These are phyloP conservation scores for Blennius ocellaris DNA, from an alignment of 2,113 vertebrate genomes.

Conservation along the genomic window DNA sequence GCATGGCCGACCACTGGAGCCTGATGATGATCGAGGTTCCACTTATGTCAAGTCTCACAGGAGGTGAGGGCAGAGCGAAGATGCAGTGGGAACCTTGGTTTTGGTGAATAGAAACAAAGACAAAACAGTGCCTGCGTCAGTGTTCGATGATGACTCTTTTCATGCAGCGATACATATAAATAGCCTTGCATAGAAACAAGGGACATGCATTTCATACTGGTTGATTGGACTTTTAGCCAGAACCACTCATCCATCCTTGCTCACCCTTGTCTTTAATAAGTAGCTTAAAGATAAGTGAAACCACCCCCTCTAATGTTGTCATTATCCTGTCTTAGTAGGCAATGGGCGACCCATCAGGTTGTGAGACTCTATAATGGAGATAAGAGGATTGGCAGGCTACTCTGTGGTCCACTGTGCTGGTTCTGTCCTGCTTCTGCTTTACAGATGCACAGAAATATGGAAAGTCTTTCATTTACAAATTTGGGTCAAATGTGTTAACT, in stretches of 20 bases:
- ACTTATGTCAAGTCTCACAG: constrained; percentile 91
- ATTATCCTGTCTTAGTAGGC: constrained; percentile 31
- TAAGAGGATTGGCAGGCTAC: constrained; percentile 34
- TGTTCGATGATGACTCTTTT: background rate
- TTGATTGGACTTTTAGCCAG: constrained; percentile 16
- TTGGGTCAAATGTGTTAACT: constrained; percentile 14
- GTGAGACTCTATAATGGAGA: constrained; percentile 23
- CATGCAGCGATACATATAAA: background rate
- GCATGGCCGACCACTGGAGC: constrained; percentile 87
- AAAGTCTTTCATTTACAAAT: constrained; percentile 15
- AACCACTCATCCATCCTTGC: constrained; percentile 1
- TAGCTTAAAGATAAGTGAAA: constrained; percentile 24
- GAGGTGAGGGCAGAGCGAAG: constrained; percentile 84
- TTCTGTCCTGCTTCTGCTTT: constrained; percentile 29
- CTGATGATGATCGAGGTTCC: constrained; percentile 89
- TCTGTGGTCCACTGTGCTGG: background rate
- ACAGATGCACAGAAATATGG: constrained; percentile 22
- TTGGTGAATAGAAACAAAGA: constrained; percentile 15
- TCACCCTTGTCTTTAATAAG: constrained; percentile 30
- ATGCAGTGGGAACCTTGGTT: constrained; percentile 40
- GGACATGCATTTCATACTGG: constrained; percentile 10
- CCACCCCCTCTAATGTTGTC: constrained; percentile 37
- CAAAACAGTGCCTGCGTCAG: background rate
- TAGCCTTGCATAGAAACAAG: background rate
- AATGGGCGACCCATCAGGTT: constrained; percentile 32